Base-by-base conservation (phyloP, 2,888 invertebrate genomes). In the Nasonia oneida region DNA sequence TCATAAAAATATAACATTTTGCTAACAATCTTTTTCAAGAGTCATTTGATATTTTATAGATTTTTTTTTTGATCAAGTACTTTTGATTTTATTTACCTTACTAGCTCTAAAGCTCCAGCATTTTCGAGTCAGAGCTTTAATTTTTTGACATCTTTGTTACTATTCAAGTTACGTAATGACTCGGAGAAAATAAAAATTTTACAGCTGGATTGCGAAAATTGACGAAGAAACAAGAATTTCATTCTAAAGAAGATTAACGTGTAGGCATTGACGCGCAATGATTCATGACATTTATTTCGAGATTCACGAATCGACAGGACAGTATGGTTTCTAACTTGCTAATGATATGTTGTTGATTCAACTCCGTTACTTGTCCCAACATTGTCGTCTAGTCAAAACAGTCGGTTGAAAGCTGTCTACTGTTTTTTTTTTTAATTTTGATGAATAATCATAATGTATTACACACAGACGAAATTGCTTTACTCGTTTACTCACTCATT, bases 271-370 rank as follows among this genome's bases (percentile, higher is more conserved):
- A 47, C 47, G 47, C 14, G 47, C 42, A 23, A 57, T 61, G 29
- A 33, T 57, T 39, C 42, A 53, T 6, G 50, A n/a, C 42, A 14
- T 81, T 76, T 47, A 33, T 74, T 77, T 81, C 73, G 14, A n/a
- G 75, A 85, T 85, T 82, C 81, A 75, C 82, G 79, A 74, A 79
- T 85, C 57, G 79, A 85, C 85, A 79, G 79, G 67, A 83, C 57
- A 14, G 61, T 67, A n/a, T 57, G 18, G 18, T 64, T 61, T 23
- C 85, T 81, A 81, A 85, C 33, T 5, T 73, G 33, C 85, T 85
- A 85, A 73, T 81, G 81, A 85, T 85, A 85, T 85, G 85, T 73
- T 85, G 78, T 73, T 83, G 74, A 86, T 86, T 77, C 39, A 75
- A 79, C 57, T 37, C 64, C 73, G 50, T 23, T 53, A 15, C 47